Evolutionary conservation across 2,113 vertebrate genomes (phyloP).

Genomic region (human (Homo sapiens)): DNA sequence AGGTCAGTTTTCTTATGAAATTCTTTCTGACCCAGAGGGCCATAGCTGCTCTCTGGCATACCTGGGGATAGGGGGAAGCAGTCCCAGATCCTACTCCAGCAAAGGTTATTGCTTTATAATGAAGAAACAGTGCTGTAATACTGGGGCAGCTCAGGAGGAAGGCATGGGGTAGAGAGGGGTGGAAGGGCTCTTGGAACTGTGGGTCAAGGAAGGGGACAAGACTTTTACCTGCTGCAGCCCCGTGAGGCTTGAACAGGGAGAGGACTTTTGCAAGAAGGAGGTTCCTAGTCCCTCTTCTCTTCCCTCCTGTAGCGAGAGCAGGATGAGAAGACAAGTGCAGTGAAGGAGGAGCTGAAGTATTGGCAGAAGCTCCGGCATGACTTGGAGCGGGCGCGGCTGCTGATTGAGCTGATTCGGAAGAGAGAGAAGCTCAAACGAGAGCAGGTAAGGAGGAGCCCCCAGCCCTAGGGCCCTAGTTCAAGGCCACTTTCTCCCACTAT

Average conservation of each 20-base stretch:
- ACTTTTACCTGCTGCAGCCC: neutral
- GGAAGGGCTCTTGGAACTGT: neutral
- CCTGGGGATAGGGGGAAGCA: neutral
- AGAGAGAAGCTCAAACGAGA: slow-evolving; percentile 98
- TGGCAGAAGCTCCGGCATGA: slow-evolving; percentile 99
- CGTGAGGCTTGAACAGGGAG: neutral
- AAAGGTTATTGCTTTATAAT: neutral
- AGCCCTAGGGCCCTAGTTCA: neutral
- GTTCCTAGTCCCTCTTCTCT: neutral
- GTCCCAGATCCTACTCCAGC: neutral
- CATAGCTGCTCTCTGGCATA: neutral
- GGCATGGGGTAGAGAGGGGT: no score
- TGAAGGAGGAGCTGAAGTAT: slow-evolving; percentile 96
- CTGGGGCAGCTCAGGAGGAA: neutral
- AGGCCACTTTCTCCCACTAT: neutral
- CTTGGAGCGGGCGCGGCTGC: slow-evolving; percentile 93
- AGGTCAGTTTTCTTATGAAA: slow-evolving; percentile 59
- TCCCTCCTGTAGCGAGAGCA: slow-evolving; percentile 89
- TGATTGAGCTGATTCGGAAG: slow-evolving; percentile 98
- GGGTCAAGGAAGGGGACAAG: neutral
- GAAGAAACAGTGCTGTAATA: neutral
- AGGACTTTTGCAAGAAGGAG: neutral
- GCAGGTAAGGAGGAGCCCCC: slow-evolving; percentile 86
- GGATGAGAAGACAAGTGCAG: slow-evolving; percentile 94
- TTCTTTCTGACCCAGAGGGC: slow-evolving; percentile 7